Evolutionary conservation across 2,797 vertebrate genomes (phyloP), one percentile per base, ranked within the genome.

Genomic region (Sebastes reedi): DNA sequence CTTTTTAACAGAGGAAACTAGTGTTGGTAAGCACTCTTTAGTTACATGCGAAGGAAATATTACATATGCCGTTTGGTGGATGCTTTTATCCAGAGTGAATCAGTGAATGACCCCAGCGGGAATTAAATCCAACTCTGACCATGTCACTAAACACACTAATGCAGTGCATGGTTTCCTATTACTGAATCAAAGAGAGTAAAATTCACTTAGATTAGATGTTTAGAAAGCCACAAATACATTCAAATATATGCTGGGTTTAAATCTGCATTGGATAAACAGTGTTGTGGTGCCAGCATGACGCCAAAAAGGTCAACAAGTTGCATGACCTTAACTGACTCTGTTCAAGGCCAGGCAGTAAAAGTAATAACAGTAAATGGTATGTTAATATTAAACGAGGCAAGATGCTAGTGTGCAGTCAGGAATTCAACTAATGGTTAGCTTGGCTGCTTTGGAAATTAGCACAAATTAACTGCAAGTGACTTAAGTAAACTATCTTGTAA

Each of bases 391-490:
- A 72, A 68, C 1, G 0, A 46, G 30, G 9, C 4, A 4, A 0
- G 25, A 18, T 22, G 73, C 39, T 25, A 39, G 67, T 8, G 1
- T 83, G 75, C 67, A 62, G n/a, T 12, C 42, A 54, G 18, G 9
- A 36, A 83, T 80, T 80, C 4, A 27, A n/a, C 77, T 67, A 66
- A 80, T 36, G 32, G 34, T 61, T 55, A 64, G 32, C 46, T 59
- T 18, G 60, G 24, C 58, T 69, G 46, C 7, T 58, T 30, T 36
- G 34, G 14, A 80, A 83, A 86, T 29, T 0, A 65, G 0, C 39
- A 22, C 68, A 85, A 86, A 93, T 86, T 1, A 61, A 78, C 3
- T 39, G 62, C 89, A 93, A 91, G 92, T 93, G 92, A 91, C 36
- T 66, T 22, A 32, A 78, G 36, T 24, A 1, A 39, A 27, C 34